A percentile compares a stretch with the other conserved stretches of the same genome.
phyloP scores from a whole-genome alignment of 2,113 vertebrate species.

The Solea solea region DNA sequence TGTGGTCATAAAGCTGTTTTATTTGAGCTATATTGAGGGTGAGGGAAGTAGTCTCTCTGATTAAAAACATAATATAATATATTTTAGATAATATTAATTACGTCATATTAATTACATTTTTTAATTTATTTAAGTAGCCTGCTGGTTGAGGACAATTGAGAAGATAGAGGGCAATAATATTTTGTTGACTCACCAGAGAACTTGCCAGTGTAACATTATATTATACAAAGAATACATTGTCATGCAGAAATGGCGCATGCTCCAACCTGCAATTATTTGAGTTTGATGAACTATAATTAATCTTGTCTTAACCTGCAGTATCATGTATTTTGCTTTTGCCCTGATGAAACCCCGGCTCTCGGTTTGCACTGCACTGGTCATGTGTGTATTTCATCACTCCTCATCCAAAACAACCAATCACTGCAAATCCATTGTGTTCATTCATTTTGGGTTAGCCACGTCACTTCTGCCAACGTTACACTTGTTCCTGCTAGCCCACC shows the following conservation, averaged over 20 bases:
- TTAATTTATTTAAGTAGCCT: conserved; percentile 9
- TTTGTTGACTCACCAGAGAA: too few relatives aligned
- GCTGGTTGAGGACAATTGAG: conserved; percentile 4
- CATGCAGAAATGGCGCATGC: not conserved
- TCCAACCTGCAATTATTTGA: not conserved
- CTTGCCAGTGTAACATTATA: not conserved
- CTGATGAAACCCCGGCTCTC: not conserved
- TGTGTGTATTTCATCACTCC: not conserved
- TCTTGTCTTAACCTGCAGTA: not conserved
- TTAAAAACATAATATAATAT: too few relatives aligned
- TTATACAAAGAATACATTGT: not conserved
- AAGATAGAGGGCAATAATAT: not conserved
- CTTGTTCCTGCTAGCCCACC: conserved; percentile 29
- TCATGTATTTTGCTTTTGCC: not conserved
- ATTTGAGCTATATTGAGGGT: not conserved
- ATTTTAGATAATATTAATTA: not conserved
- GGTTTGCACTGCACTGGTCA: not conserved
- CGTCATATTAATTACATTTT: not conserved
- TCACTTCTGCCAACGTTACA: conserved; percentile 65
- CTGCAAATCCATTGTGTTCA: conserved; percentile 19
- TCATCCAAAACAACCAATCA: conserved; percentile 10
- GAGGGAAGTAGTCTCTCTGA: not conserved
- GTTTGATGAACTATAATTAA: not conserved
- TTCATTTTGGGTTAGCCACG: conserved; percentile 58
- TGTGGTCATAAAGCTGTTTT: conserved; percentile 1